Percentiles rank a stretch among this genome's conserved stretches.
Evolutionary conservation across 2,797 vertebrate genomes (phyloP).

Genomic region (Rhinoraja longicauda): DNA sequence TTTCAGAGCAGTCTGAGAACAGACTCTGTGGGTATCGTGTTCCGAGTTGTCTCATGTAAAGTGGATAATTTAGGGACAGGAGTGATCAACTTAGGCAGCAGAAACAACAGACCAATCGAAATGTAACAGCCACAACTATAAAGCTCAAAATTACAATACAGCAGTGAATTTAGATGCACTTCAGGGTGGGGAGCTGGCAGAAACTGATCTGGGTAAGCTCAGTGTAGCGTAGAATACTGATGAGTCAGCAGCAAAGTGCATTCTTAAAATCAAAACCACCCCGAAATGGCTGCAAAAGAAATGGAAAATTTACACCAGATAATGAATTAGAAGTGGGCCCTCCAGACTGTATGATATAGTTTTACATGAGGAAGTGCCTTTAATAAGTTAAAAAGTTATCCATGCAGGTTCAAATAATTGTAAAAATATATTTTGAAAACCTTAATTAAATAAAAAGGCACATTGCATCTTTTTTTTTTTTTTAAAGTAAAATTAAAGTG

Average conservation of each 20-base stretch:
- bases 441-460: no score
- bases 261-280: not conserved
- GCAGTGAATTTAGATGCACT: not conserved
- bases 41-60: not conserved
- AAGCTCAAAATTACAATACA: not conserved
- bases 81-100: no score
- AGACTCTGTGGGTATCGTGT: not conserved
- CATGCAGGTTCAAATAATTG: no score
- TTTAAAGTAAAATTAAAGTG: no score
- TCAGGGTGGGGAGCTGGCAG: not conserved
- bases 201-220: not conserved
- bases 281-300: not conserved
- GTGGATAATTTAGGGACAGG: not conserved
- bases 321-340: not conserved
- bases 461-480: no score
- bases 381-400: not conserved
- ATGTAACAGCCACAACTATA: not conserved
- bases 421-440: no score
- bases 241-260: not conserved
- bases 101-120: not conserved
- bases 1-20: not conserved
- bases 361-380: not conserved
- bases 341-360: not conserved
- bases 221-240: not conserved
- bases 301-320: not conserved